Evolutionary conservation across 2,888 invertebrate species (phyloP).

Genomic region (Hypsopygia costalis): DNA sequence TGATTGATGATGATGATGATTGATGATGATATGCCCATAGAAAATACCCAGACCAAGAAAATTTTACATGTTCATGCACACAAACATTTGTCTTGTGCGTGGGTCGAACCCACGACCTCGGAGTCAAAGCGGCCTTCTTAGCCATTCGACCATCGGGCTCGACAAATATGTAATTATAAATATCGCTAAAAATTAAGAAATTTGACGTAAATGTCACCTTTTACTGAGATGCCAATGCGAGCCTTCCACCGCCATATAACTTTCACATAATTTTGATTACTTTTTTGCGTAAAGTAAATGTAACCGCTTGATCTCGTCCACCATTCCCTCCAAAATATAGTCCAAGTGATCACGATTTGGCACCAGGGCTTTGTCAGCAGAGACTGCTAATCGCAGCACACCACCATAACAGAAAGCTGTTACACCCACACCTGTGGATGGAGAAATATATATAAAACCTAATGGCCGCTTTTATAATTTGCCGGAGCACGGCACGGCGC

Average conservation of each 20-base stretch:
- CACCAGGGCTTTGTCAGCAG: slow-evolving; percentile 65
- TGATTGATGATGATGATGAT: too few relatives aligned
- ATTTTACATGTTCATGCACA: too few relatives aligned
- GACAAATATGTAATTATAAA: too few relatives aligned
- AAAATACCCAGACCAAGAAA: too few relatives aligned
- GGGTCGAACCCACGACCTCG: too few relatives aligned
- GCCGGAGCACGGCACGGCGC: too few relatives aligned
- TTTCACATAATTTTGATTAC: slow-evolving; percentile 3
- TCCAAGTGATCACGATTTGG: slow-evolving; percentile 44
- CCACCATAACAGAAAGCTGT: slow-evolving; percentile 72
- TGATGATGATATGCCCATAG: too few relatives aligned
- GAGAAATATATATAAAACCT: slow-evolving; percentile 1
- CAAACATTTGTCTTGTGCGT: too few relatives aligned
- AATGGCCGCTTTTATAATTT: too few relatives aligned
- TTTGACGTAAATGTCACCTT: slow-evolving; percentile 33
- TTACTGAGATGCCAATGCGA: slow-evolving; percentile 44
- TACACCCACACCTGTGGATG: slow-evolving; percentile 60
- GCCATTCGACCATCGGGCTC: too few relatives aligned
- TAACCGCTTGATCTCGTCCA: slow-evolving; percentile 47
- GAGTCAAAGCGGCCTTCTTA: too few relatives aligned
- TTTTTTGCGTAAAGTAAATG: slow-evolving; percentile 33
- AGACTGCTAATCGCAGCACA: slow-evolving; percentile 62
- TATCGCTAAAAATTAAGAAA: too few relatives aligned
- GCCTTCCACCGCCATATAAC: slow-evolving; percentile 1
- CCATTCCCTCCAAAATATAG: slow-evolving; percentile 55